These are phyloP conservation scores for Styela plicata DNA, from an alignment of 23 tunicate species.

Conservation along the genomic window DNA sequence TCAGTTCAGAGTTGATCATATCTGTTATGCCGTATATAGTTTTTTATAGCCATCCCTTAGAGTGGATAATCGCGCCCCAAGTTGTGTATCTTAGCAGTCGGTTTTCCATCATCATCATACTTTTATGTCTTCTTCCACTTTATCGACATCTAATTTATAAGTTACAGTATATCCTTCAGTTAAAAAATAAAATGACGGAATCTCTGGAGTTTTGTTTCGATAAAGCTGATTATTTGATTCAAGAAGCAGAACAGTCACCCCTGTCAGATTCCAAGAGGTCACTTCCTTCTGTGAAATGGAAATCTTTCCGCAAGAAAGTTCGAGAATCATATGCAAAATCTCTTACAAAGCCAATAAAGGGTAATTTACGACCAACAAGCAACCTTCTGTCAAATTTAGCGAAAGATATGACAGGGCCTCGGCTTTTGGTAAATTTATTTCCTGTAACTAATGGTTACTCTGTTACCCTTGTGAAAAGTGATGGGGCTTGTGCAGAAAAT, in stretches of 20 bases:
- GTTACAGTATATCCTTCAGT: no score
- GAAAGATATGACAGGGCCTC: not conserved
- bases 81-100: no score
- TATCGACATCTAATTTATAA: no score
- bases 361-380: not conserved
- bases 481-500: constrained; percentile 55
- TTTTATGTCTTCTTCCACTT: no score
- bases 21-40: no score
- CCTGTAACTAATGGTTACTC: constrained; percentile 78
- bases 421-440: constrained; percentile 75
- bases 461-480: constrained; percentile 35
- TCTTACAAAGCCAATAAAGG: not conserved
- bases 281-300: constrained; percentile 14
- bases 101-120: no score
- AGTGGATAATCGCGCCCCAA: no score
- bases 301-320: constrained; percentile 14
- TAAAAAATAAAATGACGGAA: not conserved
- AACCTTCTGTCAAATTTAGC: not conserved
- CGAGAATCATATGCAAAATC: constrained; percentile 8
- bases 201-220: constrained; percentile 13
- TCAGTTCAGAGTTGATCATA: no score
- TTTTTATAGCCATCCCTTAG: no score
- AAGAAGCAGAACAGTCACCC: constrained; percentile 24
- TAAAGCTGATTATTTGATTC: constrained; percentile 13
- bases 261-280: not conserved